Evolutionary conservation across 2,797 vertebrate genomes (phyloP).

Genomic region (Lates japonicus): DNA sequence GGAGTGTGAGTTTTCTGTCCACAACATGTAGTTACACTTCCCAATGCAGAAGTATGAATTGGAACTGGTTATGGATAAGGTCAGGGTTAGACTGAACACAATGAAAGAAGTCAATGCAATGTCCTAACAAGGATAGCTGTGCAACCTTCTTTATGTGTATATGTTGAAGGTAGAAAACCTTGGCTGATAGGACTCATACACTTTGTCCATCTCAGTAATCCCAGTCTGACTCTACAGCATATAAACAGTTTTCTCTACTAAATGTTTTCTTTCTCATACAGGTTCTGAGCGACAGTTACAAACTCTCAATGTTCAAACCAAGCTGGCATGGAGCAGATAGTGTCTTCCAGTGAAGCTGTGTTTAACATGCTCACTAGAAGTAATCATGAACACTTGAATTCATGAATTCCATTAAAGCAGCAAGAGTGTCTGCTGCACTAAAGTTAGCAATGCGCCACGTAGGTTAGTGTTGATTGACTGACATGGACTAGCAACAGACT

Average conservation of each 20-base stretch:
- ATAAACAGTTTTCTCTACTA: not conserved
- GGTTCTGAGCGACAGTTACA: not conserved
- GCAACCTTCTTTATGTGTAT: not conserved
- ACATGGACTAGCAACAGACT: slow-evolving; percentile 3
- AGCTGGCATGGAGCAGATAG: not conserved
- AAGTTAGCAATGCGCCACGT: not conserved
- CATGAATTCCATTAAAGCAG: not conserved
- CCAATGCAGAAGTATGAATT: too few relatives aligned
- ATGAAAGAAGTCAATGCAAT: too few relatives aligned
- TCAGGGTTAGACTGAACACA: too few relatives aligned
- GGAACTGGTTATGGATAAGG: too few relatives aligned
- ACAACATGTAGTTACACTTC: too few relatives aligned
- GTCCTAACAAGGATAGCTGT: too few relatives aligned
- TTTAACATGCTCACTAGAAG: not conserved
- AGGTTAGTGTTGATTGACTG: not conserved
- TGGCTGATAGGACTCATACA: not conserved
- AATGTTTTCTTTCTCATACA: not conserved
- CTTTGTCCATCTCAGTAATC: not conserved
- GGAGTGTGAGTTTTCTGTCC: too few relatives aligned
- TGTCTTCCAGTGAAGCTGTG: not conserved
- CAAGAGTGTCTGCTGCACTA: not conserved
- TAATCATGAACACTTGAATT: not conserved
- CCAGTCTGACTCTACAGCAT: not conserved
- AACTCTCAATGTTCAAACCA: not conserved
- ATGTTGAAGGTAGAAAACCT: not conserved